Percentiles rank a stretch among this genome's conserved stretches.
phyloP scores from a whole-genome alignment of 2,888 invertebrate species.

The Ecliptopera silaceata region DNA sequence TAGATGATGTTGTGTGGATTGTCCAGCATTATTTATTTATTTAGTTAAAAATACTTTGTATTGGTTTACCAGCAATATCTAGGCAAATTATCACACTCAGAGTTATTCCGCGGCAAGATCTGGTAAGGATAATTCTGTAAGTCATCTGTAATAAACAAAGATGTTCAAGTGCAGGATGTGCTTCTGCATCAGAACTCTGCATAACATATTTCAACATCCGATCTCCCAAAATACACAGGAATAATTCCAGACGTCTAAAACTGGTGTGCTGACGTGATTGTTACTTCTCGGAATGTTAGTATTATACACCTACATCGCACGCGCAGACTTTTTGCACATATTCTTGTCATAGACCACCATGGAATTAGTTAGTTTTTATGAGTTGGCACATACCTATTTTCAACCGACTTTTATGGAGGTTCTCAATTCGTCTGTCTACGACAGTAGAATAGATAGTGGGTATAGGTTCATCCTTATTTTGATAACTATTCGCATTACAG shows the following conservation, averaged over 20 bases:
- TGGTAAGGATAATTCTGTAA: neutral
- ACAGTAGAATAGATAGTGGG: too few species aligned
- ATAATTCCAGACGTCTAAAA: constrained; percentile 10
- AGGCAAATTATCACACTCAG: too few species aligned
- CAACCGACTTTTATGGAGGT: too few species aligned
- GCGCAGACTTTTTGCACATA: constrained; percentile 11
- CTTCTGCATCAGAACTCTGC: neutral
- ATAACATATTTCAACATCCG: constrained; percentile 4
- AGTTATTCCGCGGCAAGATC: too few species aligned
- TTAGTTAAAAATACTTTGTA: too few species aligned
- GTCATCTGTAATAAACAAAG: neutral
- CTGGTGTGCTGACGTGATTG: constrained; percentile 1
- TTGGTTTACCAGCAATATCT: too few species aligned
- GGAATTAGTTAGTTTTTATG: neutral
- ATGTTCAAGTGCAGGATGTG: neutral
- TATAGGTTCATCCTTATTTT: neutral
- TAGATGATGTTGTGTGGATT: too few species aligned
- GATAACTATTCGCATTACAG: neutral
- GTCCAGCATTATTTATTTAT: too few species aligned
- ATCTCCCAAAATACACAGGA: constrained; percentile 10
- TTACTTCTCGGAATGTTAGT: constrained; percentile 2
- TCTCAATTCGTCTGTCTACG: too few species aligned
- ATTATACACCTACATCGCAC: constrained; percentile 8
- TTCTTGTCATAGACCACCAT: neutral
- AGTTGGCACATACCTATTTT: too few species aligned